A percentile compares a stretch with the other conserved stretches of the same genome.
These are phyloP conservation scores for Tetheella fluctuosa DNA, from an alignment of 2,888 invertebrate species.

Conservation along the genomic window DNA sequence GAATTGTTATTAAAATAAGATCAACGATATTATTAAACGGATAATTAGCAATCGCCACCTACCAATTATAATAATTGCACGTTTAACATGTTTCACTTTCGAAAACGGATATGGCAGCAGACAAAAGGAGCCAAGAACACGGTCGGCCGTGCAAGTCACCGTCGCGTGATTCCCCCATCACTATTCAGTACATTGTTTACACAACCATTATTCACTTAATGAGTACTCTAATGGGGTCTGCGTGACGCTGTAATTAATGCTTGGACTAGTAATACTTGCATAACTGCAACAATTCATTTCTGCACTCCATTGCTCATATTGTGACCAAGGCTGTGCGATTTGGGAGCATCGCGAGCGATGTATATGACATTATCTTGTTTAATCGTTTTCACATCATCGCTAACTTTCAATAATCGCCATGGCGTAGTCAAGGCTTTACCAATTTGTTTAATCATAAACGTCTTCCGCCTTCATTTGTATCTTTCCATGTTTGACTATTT, in stretches of 20 bases:
- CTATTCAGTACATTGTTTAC: constrained; percentile 68
- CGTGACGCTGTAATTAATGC: constrained; percentile 72
- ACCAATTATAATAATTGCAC: constrained; percentile 47
- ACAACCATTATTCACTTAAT: constrained; percentile 70
- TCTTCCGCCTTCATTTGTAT: not conserved
- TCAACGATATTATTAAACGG: not conserved
- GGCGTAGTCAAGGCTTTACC: too few species aligned
- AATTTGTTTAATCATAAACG: not conserved
- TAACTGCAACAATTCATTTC: constrained; percentile 5
- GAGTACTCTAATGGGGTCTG: constrained; percentile 62
- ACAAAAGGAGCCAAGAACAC: constrained; percentile 46
- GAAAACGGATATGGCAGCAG: constrained; percentile 44
- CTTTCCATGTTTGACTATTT: not conserved
- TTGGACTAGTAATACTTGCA: constrained; percentile 34
- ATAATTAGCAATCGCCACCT: constrained; percentile 26
- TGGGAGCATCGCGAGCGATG: not conserved
- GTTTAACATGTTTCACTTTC: constrained; percentile 56
- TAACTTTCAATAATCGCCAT: too few species aligned
- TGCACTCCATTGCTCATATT: not conserved
- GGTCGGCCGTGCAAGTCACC: constrained; percentile 60
- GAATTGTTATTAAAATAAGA: not conserved
- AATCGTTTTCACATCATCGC: not conserved
- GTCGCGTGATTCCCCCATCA: constrained; percentile 74
- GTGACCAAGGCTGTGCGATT: not conserved
- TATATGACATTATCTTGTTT: not conserved